Evolutionary conservation across 1,140 invertebrate species (phyloP).

Genomic region (Drosophila persimilis): DNA sequence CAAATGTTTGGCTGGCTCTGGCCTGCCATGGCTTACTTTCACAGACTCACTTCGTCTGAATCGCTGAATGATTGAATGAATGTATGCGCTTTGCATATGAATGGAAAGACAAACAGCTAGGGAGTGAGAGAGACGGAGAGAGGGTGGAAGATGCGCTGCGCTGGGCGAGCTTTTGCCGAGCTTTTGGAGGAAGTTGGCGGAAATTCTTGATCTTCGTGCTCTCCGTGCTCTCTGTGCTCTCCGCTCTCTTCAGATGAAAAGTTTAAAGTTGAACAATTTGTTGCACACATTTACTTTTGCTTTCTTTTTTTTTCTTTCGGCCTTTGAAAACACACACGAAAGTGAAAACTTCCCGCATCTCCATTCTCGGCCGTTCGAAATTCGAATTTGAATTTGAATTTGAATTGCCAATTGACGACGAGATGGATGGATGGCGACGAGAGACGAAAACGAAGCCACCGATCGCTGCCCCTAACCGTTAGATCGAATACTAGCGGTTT

Average conservation of each 20-base stretch:
- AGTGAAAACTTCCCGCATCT: conserved; percentile 60
- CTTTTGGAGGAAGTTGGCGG: not conserved
- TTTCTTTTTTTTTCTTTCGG: conserved; percentile 63
- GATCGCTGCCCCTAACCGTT: conserved; percentile 25
- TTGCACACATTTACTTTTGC: conserved; percentile 41
- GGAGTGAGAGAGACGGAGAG: not conserved
- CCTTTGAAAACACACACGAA: conserved; percentile 37
- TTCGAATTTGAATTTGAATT: conserved; percentile 65
- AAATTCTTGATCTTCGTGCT: conserved; percentile 16
- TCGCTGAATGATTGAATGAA: conserved; percentile 46
- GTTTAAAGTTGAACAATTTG: conserved; percentile 10
- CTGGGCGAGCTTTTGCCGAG: not conserved
- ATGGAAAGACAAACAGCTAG: conserved; percentile 16
- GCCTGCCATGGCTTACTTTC: conserved; percentile 49
- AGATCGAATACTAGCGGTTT: conserved; percentile 44
- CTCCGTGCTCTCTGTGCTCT: conserved; percentile 1
- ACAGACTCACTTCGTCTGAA: conserved; percentile 40
- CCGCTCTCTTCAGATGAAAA: conserved; percentile 11
- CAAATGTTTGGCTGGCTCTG: conserved; percentile 45
- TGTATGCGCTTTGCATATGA: conserved; percentile 32
- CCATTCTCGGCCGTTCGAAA: conserved; percentile 48
- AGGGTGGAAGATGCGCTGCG: not conserved
- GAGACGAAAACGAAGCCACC: conserved; percentile 22
- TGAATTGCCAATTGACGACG: conserved; percentile 31
- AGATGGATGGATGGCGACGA: conserved; percentile 8